These are phyloP conservation scores for Axis porcinus DNA, from an alignment of 2,113 vertebrate species.

Conservation along the genomic window DNA sequence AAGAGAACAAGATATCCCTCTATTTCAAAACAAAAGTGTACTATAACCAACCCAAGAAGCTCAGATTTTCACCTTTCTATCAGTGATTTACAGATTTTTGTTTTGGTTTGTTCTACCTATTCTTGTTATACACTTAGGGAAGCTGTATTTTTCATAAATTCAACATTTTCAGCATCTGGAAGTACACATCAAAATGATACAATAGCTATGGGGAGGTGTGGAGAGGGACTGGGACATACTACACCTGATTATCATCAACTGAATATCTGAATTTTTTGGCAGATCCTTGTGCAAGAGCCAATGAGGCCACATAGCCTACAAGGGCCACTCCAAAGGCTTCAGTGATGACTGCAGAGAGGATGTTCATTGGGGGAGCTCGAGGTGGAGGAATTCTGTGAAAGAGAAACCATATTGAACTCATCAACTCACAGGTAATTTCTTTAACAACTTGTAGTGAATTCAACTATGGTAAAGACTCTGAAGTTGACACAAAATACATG, in stretches of 20 bases:
- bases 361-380: conserved; percentile 73
- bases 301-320: conserved; percentile 84
- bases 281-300: conserved; percentile 83
- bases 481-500: neutral
- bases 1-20: neutral
- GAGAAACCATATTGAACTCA: conserved; percentile 1
- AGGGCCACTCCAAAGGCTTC: conserved; percentile 85
- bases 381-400: conserved; percentile 81
- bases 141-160: neutral
- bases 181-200: neutral
- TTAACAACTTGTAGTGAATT: neutral
- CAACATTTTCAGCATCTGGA: neutral
- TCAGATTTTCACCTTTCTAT: neutral
- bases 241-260: conserved; percentile 86
- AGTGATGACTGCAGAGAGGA: conserved; percentile 78
- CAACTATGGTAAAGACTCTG: neutral
- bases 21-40: neutral
- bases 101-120: neutral
- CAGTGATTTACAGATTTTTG: neutral
- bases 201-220: neutral
- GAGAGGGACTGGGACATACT: neutral
- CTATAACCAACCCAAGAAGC: neutral
- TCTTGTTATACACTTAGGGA: neutral
- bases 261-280: conserved; percentile 84
- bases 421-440: neutral